A percentile compares a stretch with the other conserved stretches of the same genome.
phyloP scores from a whole-genome alignment of 2,113 vertebrate genomes.

The Ceuthmochares aereus region DNA sequence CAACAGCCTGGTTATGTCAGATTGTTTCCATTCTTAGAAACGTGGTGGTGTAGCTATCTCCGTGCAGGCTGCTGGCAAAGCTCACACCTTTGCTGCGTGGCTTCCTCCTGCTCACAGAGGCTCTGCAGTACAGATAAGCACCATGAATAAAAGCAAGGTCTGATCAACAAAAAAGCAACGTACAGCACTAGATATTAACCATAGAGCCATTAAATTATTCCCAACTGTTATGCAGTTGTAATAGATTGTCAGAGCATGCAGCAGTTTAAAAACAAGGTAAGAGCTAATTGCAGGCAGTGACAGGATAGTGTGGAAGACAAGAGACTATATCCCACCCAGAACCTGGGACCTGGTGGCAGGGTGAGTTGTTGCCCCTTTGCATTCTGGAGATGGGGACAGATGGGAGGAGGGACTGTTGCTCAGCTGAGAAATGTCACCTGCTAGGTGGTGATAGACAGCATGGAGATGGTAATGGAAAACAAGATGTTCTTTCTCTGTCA shows the following conservation, averaged over 20 bases:
- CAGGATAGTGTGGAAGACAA: not conserved
- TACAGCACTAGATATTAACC: not conserved
- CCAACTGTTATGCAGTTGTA: not conserved
- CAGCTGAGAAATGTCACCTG: not conserved
- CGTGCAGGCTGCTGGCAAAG: not conserved
- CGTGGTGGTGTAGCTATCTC: rapidly evolving
- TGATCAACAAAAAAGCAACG: not conserved
- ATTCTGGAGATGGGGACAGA: not conserved
- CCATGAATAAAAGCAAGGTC: not conserved
- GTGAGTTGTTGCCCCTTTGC: not conserved
- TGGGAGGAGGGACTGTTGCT: not conserved
- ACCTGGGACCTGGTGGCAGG: not conserved
- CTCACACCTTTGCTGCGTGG: not conserved
- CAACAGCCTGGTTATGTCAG: not conserved
- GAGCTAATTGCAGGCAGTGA: not conserved
- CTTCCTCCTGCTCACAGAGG: not conserved
- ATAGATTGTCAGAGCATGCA: not conserved
- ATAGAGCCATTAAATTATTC: not conserved
- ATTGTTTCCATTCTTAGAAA: rapidly evolving
- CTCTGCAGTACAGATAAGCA: not conserved
- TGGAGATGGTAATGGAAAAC: not conserved
- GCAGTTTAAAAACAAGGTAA: not conserved
- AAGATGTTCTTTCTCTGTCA: not conserved
- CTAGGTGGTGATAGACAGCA: not conserved
- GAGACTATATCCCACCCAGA: not conserved